Conservation (phyloP, 2,888 invertebrate species). For the Escarpia spicata region DNA sequence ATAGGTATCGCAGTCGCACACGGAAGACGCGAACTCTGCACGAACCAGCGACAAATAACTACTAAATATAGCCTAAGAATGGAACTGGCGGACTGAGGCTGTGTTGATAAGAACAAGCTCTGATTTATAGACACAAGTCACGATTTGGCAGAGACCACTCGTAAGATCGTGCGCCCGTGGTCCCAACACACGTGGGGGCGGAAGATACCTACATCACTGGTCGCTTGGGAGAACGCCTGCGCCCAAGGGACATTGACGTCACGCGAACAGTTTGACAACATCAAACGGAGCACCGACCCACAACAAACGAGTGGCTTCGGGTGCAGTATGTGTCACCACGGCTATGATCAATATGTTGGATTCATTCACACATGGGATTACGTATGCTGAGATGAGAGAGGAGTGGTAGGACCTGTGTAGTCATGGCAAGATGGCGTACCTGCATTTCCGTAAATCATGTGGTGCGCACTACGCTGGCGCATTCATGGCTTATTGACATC, state of each 20-base stretch:
- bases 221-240: neutral
- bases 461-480: neutral
- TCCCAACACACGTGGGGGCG: neutral
- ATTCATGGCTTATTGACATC: neutral
- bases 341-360: neutral
- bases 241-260: neutral
- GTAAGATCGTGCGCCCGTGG: neutral
- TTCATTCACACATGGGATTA: neutral
- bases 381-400: neutral
- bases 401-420: neutral
- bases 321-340: neutral
- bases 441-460: neutral
- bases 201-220: neutral
- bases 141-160: neutral
- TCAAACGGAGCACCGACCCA: neutral
- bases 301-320: neutral
- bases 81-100: neutral
- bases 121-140: slow-evolving; percentile 12
- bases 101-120: neutral
- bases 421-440: neutral
- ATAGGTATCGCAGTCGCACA: neutral
- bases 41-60: neutral
- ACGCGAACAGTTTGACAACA: neutral
- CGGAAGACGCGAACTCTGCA: neutral
- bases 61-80: neutral